These are phyloP conservation scores for Halichoerus grypus DNA, from an alignment of 2,113 vertebrate genomes.

Conservation along the genomic window DNA sequence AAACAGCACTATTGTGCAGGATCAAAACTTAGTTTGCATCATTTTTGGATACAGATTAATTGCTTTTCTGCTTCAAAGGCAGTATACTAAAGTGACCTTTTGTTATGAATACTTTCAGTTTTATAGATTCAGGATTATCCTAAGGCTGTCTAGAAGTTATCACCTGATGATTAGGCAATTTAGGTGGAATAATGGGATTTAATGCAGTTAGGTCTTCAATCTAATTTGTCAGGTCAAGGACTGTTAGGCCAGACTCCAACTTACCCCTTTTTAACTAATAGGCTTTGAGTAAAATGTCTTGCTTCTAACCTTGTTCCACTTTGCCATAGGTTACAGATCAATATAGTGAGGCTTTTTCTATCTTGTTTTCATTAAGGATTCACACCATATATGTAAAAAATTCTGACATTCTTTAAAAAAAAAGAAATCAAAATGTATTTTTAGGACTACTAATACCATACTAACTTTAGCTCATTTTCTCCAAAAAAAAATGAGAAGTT, in stretches of 20 bases:
- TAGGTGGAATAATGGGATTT: neutral
- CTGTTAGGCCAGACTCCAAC: neutral
- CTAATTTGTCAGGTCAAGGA: neutral
- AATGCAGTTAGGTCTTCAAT: neutral
- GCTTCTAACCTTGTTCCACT: neutral
- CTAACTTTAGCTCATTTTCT: neutral
- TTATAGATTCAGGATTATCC: neutral
- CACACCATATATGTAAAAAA: neutral
- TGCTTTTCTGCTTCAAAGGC: slow-evolving; percentile 13
- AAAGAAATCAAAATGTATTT: neutral
- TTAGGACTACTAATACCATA: neutral
- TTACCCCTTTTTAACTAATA: neutral
- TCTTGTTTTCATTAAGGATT: slow-evolving; percentile 17
- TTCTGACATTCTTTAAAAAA: neutral
- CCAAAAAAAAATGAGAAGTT: neutral
- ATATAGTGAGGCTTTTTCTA: neutral
- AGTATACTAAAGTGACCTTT: neutral
- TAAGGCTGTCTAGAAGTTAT: neutral
- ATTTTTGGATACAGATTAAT: neutral
- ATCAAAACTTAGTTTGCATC: neutral
- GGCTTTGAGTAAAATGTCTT: neutral
- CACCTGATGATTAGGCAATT: neutral
- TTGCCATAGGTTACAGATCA: neutral
- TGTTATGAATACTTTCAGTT: neutral
- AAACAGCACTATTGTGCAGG: neutral